Evolutionary conservation across 2,113 vertebrate species (phyloP).

Genomic region (Rhea pennata): DNA sequence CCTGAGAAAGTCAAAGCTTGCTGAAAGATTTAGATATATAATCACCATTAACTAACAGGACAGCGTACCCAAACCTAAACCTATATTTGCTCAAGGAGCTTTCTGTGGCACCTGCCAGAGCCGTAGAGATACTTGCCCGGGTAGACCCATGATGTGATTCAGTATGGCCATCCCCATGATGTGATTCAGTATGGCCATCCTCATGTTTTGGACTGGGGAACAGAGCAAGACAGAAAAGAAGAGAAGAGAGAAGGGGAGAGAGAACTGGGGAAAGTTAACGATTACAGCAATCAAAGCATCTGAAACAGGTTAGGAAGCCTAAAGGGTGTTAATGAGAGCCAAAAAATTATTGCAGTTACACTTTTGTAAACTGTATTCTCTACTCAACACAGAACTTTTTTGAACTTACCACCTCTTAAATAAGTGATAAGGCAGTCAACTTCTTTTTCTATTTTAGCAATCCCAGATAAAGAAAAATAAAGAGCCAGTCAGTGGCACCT

Average conservation of each 20-base stretch:
- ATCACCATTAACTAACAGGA: background rate
- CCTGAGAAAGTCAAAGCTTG: background rate
- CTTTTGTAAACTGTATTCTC: background rate
- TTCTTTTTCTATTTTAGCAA: accelerated
- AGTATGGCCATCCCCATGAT: background rate
- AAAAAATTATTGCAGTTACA: background rate
- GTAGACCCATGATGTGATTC: background rate
- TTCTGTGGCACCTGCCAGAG: background rate
- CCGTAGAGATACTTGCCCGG: background rate
- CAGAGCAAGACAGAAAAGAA: background rate
- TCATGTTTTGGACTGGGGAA: background rate
- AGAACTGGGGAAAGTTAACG: too few relatives aligned
- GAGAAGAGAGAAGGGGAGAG: too few relatives aligned
- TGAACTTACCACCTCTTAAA: background rate
- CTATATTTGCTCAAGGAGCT: background rate
- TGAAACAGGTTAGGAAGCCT: too few relatives aligned
- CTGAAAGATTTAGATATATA: background rate
- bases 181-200: background rate
- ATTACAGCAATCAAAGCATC: too few relatives aligned
- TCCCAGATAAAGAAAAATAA: background rate
- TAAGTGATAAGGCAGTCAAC: background rate
- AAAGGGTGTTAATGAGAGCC: too few relatives aligned
- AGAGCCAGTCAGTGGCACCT: background rate
- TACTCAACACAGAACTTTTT: background rate
- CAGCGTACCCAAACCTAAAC: background rate